These are phyloP conservation scores for Coluber constrictor DNA, from an alignment of 2,797 vertebrate genomes.

Conservation along the genomic window DNA sequence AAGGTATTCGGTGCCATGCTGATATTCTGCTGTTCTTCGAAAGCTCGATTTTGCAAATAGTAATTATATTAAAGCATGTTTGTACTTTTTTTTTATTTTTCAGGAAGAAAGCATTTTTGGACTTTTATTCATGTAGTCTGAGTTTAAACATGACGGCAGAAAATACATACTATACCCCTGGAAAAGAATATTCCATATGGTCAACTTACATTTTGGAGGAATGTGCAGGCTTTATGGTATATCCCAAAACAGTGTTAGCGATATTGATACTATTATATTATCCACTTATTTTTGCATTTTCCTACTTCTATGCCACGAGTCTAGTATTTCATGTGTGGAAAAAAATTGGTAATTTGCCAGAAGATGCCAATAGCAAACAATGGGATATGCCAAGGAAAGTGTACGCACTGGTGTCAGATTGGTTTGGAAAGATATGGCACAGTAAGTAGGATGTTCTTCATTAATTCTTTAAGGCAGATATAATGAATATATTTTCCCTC, in stretches of 20 bases:
- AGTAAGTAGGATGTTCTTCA: too few species aligned
- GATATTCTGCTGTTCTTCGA: neutral
- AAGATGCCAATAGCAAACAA: too few species aligned
- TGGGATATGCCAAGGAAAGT: too few species aligned
- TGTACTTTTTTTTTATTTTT: neutral
- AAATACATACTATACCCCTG: neutral
- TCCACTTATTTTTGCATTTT: neutral
- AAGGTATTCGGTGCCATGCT: neutral
- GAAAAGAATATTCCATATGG: neutral
- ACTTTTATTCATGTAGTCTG: neutral
- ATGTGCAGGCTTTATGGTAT: neutral
- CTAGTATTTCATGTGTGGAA: too few species aligned
- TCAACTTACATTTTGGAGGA: neutral
- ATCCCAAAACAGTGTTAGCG: neutral
- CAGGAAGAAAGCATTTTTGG: neutral
- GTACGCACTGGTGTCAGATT: too few species aligned
- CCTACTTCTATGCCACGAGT: too few species aligned
- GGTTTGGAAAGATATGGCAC: too few species aligned
- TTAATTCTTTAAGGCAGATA: too few species aligned
- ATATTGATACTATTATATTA: neutral
- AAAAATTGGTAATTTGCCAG: too few species aligned
- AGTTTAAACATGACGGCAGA: neutral
- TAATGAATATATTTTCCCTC: too few species aligned
- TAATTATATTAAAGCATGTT: neutral
- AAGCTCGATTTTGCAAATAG: neutral